Evolutionary conservation across 2,113 vertebrate species (phyloP).

Genomic region (Toxotes chatareus): DNA sequence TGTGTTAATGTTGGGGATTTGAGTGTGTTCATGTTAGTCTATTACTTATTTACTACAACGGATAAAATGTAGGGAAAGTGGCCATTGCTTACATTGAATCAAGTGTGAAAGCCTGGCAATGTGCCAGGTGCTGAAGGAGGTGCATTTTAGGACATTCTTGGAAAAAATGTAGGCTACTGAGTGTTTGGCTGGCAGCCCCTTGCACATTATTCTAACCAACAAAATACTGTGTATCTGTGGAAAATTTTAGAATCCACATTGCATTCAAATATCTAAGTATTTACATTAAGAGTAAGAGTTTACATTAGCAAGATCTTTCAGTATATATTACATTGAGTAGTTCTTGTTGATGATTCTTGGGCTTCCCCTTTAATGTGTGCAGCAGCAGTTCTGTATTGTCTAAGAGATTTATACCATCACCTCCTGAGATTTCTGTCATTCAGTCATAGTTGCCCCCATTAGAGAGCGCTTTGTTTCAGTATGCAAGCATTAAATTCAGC

Average conservation of each 20-base stretch:
- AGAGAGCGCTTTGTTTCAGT: not conserved
- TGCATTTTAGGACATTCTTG: slow-evolving; percentile 73
- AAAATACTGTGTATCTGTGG: not conserved
- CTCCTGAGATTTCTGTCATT: not conserved
- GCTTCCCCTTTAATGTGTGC: not conserved
- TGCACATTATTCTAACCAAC: slow-evolving; percentile 16
- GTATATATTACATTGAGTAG: not conserved
- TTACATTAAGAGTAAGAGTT: no score
- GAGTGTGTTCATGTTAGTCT: not conserved
- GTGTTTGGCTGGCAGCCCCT: slow-evolving; percentile 28
- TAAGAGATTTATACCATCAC: not conserved
- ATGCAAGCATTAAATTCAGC: slow-evolving; percentile 4
- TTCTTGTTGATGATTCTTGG: not conserved
- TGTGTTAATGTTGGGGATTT: not conserved
- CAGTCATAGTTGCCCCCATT: not conserved
- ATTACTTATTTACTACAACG: slow-evolving; percentile 5
- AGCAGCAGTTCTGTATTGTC: not conserved
- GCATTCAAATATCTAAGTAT: not conserved
- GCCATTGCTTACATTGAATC: slow-evolving; percentile 35
- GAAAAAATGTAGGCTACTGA: slow-evolving; percentile 39
- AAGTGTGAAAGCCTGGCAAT: slow-evolving; percentile 42
- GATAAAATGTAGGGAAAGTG: slow-evolving; percentile 22
- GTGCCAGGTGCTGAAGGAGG: slow-evolving; percentile 63
- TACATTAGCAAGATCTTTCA: not conserved
- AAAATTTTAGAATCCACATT: slow-evolving; percentile 2